These are phyloP conservation scores for Lepus townsendii DNA, from an alignment of 2,797 vertebrate genomes.

Conservation along the genomic window DNA sequence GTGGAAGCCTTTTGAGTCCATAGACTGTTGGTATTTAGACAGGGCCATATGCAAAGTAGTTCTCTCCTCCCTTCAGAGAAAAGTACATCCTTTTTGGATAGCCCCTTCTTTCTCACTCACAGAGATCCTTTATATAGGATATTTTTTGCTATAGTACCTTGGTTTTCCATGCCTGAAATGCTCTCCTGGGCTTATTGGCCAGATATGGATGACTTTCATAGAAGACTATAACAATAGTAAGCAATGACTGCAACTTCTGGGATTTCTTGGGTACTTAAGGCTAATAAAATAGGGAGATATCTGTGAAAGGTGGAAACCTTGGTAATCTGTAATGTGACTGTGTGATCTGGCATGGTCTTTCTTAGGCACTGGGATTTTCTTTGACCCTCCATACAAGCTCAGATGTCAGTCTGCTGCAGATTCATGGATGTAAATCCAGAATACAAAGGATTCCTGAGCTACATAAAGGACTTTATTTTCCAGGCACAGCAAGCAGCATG, in stretches of 20 bases:
- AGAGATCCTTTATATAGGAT: too few species aligned
- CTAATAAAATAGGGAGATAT: background rate
- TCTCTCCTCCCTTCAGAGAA: too few species aligned
- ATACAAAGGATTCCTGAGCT: background rate
- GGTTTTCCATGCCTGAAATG: too few species aligned
- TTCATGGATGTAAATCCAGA: background rate
- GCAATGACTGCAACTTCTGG: background rate
- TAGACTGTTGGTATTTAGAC: too few species aligned
- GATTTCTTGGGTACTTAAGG: background rate
- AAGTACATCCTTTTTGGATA: too few species aligned
- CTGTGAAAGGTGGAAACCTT: background rate
- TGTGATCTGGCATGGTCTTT: background rate
- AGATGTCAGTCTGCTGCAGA: background rate
- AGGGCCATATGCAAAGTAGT: too few species aligned
- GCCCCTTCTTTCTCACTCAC: too few species aligned
- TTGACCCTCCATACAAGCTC: background rate
- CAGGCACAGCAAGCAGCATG: background rate
- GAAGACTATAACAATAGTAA: background rate
- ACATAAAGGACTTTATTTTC: background rate
- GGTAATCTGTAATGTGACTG: background rate
- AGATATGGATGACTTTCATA: background rate
- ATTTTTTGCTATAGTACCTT: too few species aligned
- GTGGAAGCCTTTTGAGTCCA: too few species aligned
- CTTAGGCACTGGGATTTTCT: background rate
- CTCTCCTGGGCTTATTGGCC: too few species aligned